Conservation (phyloP, 2,888 invertebrate genomes). For the Caenorhabditis wallacei region DNA sequence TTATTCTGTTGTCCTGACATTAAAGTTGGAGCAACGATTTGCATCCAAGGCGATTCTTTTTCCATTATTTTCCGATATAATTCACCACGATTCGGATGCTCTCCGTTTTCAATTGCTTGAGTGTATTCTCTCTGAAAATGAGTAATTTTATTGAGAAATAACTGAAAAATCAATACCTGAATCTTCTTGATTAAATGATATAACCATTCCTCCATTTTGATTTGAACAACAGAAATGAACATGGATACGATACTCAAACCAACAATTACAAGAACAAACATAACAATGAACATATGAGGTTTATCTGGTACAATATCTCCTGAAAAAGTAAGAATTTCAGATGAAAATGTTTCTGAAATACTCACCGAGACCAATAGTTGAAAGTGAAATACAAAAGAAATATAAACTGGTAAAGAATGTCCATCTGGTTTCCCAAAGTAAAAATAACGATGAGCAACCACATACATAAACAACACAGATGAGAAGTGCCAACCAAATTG, state of each 20-base stretch:
- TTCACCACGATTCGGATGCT: constrained; percentile 60
- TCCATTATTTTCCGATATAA: constrained; percentile 68
- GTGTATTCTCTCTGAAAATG: constrained; percentile 78
- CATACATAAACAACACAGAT: constrained; percentile 92
- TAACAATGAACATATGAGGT: constrained; percentile 92
- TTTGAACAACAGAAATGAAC: constrained; percentile 94
- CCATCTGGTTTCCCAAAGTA: constrained; percentile 88
- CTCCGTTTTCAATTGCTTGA: constrained; percentile 76
- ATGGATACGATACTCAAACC: constrained; percentile 96
- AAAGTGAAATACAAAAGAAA: constrained; percentile 97
- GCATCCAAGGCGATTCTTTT: constrained; percentile 77
- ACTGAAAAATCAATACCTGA: constrained; percentile 50
- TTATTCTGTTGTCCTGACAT: constrained; percentile 75
- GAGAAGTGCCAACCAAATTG: constrained; percentile 92
- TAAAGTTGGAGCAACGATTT: constrained; percentile 75
- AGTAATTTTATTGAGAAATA: neutral
- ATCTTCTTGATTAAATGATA: constrained; percentile 80
- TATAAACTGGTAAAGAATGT: constrained; percentile 95
- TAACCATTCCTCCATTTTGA: constrained; percentile 83
- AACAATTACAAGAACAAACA: constrained; percentile 94
- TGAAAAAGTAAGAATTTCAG: constrained; percentile 39
- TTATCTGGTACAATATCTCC: constrained; percentile 86
- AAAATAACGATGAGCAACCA: constrained; percentile 89
- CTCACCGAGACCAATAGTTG: constrained; percentile 90
- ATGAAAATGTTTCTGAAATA: constrained; percentile 2